Conservation (phyloP, 2,888 invertebrate genomes). For the Drosophila cracens region DNA sequence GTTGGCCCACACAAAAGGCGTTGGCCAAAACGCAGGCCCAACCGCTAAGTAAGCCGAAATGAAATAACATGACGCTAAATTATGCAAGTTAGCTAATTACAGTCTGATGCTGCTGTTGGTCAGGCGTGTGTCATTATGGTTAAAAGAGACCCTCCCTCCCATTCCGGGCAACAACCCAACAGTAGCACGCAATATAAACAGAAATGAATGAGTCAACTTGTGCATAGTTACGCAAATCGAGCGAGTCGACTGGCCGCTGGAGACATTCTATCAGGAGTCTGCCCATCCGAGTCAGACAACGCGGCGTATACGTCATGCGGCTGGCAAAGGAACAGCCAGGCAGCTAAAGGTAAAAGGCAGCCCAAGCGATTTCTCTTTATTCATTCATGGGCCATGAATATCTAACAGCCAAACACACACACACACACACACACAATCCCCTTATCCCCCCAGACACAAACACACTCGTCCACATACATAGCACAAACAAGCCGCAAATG, state of each 20-base stretch:
- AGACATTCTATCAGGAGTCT: constrained; percentile 66
- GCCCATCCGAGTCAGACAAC: constrained; percentile 59
- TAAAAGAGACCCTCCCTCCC: constrained; percentile 17
- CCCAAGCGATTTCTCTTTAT: constrained; percentile 60
- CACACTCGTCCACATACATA: constrained; percentile 22
- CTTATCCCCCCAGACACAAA: constrained; percentile 6
- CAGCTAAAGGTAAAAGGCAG: constrained; percentile 49
- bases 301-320: constrained; percentile 65
- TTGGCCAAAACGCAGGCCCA: constrained; percentile 13
- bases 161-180: constrained; percentile 10
- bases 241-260: constrained; percentile 60
- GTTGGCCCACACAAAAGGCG: neutral
- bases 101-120: constrained; percentile 57
- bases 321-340: constrained; percentile 49
- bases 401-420: constrained; percentile 48
- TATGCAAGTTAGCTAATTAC: constrained; percentile 73
- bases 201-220: constrained; percentile 68
- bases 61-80: constrained; percentile 47
- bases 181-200: constrained; percentile 21
- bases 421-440: neutral
- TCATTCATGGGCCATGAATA: constrained; percentile 73
- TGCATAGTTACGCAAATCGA: constrained; percentile 73
- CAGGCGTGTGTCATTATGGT: constrained; percentile 46
- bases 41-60: constrained; percentile 24
- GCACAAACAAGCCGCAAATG: constrained; percentile 10